Percentiles rank a stretch among this genome's conserved stretches.
phyloP scores from a whole-genome alignment of 2,888 invertebrate species.

The Parnassius mnemosyne region DNA sequence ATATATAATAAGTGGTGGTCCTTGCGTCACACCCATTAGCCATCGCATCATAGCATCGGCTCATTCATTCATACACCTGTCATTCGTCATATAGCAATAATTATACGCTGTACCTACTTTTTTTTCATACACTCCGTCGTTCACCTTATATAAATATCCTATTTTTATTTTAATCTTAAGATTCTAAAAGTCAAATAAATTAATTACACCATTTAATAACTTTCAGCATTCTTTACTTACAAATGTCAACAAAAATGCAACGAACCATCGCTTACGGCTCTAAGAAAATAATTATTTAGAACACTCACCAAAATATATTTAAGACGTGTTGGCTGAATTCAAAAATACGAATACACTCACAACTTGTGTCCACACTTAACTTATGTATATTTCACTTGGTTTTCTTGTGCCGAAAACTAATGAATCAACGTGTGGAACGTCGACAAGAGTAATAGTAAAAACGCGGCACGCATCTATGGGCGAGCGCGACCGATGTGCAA shows the following conservation, averaged over 20 bases:
- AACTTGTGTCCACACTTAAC: conserved; percentile 36
- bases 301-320: conserved; percentile 50
- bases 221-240: conserved; percentile 1
- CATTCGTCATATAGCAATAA: conserved; percentile 37
- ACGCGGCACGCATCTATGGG: conserved; percentile 31
- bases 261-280: conserved; percentile 8
- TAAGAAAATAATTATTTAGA: conserved; percentile 26
- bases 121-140: conserved; percentile 8
- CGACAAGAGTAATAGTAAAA: conserved; percentile 28
- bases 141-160: conserved; percentile 3
- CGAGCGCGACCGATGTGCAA: conserved; percentile 42
- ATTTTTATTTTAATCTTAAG: no score
- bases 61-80: conserved; percentile 46
- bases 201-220: no score
- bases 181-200: no score
- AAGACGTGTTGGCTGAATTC: conserved; percentile 28
- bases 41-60: conserved; percentile 37
- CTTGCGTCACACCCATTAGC: conserved; percentile 45
- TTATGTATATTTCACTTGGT: conserved; percentile 64
- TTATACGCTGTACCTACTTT: conserved; percentile 16
- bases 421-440: conserved; percentile 50
- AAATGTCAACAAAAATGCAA: conserved; percentile 52
- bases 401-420: conserved; percentile 69
- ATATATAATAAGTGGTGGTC: conserved; percentile 34
- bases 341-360: conserved; percentile 50